Percentiles rank a stretch among this genome's conserved stretches.
Conservation (phyloP, 2,113 vertebrate species). For the Chinchilla lanigera region DNA sequence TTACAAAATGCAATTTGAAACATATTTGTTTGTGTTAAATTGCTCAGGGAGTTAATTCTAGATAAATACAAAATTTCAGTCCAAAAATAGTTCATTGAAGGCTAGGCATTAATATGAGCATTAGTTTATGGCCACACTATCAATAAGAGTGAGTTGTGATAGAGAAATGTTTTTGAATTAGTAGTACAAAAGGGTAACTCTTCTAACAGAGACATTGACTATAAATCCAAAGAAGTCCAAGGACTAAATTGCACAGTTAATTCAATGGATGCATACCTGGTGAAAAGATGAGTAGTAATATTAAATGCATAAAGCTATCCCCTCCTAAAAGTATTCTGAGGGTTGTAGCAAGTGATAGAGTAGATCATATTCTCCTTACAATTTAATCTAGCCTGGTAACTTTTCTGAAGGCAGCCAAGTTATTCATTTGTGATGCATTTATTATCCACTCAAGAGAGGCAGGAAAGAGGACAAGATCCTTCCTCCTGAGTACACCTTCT, state of each 20-base stretch:
- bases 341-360: conserved; percentile 1
- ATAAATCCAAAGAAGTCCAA: neutral
- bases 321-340: neutral
- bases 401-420: conserved; percentile 15
- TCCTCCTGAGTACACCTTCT: conserved; percentile 52
- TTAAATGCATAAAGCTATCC: neutral
- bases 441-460: neutral
- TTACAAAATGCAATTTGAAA: conserved; percentile 51
- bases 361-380: conserved; percentile 36
- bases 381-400: conserved; percentile 51
- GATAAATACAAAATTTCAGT: neutral
- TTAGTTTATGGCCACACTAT: conserved; percentile 19
- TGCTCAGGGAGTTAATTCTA: conserved; percentile 17
- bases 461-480: neutral
- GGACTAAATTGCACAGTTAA: neutral
- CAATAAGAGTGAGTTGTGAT: neutral
- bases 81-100: neutral
- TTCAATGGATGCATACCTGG: neutral
- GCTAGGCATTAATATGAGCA: neutral
- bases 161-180: neutral
- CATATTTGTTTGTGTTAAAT: neutral
- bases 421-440: neutral
- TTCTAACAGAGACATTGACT: neutral
- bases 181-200: neutral
- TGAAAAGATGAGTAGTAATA: neutral